Evolutionary conservation across 2,113 vertebrate genomes (phyloP), one percentile per base, ranked within the genome.

Genomic region (Choloepus hoffmanni): DNA sequence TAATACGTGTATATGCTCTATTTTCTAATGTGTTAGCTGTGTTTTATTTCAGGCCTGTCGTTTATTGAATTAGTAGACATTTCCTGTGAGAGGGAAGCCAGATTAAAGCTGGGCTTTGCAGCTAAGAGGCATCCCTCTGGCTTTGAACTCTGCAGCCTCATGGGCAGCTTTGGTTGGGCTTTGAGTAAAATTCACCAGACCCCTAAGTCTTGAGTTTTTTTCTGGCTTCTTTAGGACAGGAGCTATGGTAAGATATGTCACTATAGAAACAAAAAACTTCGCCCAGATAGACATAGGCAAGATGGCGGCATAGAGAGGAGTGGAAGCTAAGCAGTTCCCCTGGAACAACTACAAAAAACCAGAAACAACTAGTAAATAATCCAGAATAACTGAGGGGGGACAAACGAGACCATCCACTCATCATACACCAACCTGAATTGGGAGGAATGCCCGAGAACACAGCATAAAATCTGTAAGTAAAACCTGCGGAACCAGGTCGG

Each of bases 221-320:
- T 63, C 55, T 63, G 62, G 30, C 53, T 45, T 81, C 70, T 72
- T 11, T 28, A 50, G 18, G 73, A 48, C 81, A 87, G 30, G 65
- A 72, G 85, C 89, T 84, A 19, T 76, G 16, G 76, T 55, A 68
- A 95, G 85, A 73, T 40, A 58, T 43, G 90, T 94, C 55, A 67
- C 85, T 90, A 18, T 33, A 12, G 14, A 95, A 77, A 94, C 90
- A 53, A 95, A 58, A 97, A 97, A 92, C 88, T 81, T 77, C 90
- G 58, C 50, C 36, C 9, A 30, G n/a, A n/a, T n/a, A n/a, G n/a
- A n/a, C n/a, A n/a, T n/a, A n/a, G n/a, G n/a, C n/a, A n/a, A n/a
- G n/a, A n/a, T n/a, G n/a, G n/a, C n/a, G n/a, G n/a, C n/a, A n/a
- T n/a, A n/a, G n/a, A n/a, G n/a, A n/a, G n/a, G n/a, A n/a, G n/a